Percentiles rank a stretch among this genome's conserved stretches.
Evolutionary conservation across 2,113 vertebrate genomes (phyloP).

Genomic region (Pterocles gutturalis): DNA sequence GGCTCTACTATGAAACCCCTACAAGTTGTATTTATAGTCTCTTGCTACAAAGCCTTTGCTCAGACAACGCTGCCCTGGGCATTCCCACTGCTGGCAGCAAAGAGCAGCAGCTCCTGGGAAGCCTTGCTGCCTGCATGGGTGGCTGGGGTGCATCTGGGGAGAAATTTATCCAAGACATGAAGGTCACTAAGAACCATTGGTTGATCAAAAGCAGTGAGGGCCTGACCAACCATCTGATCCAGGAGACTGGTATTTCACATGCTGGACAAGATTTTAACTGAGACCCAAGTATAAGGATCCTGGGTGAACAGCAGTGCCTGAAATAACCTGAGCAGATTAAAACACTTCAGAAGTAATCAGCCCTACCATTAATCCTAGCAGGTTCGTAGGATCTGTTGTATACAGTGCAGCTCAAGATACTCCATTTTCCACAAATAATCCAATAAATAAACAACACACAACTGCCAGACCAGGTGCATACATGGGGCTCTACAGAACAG

Average conservation of each 20-base stretch:
- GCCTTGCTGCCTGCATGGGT: background rate
- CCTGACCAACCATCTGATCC: background rate
- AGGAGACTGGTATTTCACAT: background rate
- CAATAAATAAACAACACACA: background rate
- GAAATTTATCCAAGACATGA: background rate
- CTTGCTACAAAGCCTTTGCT: background rate
- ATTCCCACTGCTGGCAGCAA: background rate
- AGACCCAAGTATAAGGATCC: background rate
- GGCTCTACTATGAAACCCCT: background rate
- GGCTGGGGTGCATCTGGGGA: background rate
- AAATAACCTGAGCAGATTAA: background rate
- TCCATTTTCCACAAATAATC: background rate
- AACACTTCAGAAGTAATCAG: background rate
- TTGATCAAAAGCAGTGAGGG: background rate
- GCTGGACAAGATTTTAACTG: background rate
- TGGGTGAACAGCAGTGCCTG: background rate
- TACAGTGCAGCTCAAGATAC: background rate
- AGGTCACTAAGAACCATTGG: background rate
- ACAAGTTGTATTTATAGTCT: background rate
- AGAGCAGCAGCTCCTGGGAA: background rate
- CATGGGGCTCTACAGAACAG: background rate
- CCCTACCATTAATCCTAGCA: background rate
- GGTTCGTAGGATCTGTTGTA: background rate
- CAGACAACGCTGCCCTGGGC: accelerated
- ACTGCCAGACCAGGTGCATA: background rate